phyloP scores from a whole-genome alignment of 2,797 vertebrate species.

The Channa striata region DNA sequence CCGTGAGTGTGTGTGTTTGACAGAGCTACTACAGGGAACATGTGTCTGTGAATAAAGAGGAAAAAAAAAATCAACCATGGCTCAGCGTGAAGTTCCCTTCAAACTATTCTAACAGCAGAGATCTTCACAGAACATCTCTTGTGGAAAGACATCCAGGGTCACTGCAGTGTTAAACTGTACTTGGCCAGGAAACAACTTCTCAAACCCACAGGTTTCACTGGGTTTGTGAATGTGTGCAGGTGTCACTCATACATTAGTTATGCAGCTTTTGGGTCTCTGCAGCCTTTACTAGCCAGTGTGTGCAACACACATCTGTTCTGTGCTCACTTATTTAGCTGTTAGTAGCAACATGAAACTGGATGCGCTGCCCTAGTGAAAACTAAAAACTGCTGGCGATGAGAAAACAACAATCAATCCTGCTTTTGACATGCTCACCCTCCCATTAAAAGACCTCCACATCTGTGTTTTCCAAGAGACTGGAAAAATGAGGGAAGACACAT shows the following conservation, averaged over 20 bases:
- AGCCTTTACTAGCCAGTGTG: neutral
- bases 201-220: slow-evolving; percentile 7
- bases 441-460: neutral
- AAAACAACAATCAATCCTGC: neutral
- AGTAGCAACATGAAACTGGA: slow-evolving; percentile 8
- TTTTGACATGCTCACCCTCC: neutral
- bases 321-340: neutral
- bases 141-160: neutral
- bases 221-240: neutral
- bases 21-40: slow-evolving; percentile 7
- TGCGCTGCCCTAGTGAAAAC: neutral
- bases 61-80: neutral
- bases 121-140: neutral
- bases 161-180: neutral
- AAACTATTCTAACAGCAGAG: slow-evolving; percentile 19
- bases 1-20: neutral
- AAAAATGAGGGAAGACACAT: neutral
- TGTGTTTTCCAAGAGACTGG: neutral
- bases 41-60: neutral
- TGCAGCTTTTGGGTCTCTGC: slow-evolving; percentile 1
- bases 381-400: neutral
- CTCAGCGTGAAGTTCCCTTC: neutral
- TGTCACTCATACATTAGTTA: slow-evolving; percentile 23
- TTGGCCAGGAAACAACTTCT: slow-evolving; percentile 7
- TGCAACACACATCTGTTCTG: neutral